Conservation (phyloP, 2,888 invertebrate species). For the Apamea epomidion region DNA sequence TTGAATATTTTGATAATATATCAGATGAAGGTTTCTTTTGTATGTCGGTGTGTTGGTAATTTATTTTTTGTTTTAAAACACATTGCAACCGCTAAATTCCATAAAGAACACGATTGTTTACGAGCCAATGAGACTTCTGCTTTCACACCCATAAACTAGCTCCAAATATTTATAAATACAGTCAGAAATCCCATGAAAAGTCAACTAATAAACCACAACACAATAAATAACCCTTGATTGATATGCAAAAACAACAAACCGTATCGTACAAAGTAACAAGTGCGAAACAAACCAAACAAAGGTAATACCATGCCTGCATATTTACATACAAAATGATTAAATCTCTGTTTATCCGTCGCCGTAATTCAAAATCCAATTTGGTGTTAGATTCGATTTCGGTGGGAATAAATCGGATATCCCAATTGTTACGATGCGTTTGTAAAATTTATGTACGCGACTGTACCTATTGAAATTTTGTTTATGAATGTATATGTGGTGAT, state of each 20-base stretch:
- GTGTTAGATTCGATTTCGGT: constrained; percentile 83
- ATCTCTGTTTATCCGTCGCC: constrained; percentile 75
- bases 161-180: constrained; percentile 54
- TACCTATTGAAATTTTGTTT: constrained; percentile 80
- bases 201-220: constrained; percentile 37
- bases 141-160: constrained; percentile 25
- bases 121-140: constrained; percentile 18
- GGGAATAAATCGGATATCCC: constrained; percentile 82
- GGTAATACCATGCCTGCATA: constrained; percentile 54
- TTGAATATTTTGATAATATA: constrained; percentile 8
- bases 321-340: constrained; percentile 71
- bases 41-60: not conserved
- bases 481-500: constrained; percentile 64
- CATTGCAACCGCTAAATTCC: not conserved
- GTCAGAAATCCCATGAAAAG: constrained; percentile 45
- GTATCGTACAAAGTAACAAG: constrained; percentile 46
- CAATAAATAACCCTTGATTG: constrained; percentile 50
- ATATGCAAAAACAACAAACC: constrained; percentile 53
- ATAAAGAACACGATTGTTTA: not conserved
- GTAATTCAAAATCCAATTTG: constrained; percentile 88
- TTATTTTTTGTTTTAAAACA: not conserved
- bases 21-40: not conserved
- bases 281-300: constrained; percentile 60
- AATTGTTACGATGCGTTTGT: constrained; percentile 79
- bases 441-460: constrained; percentile 76